These are phyloP conservation scores for Trissoscelio sp. DNA, from an alignment of 2,888 invertebrate species.

Conservation along the genomic window DNA sequence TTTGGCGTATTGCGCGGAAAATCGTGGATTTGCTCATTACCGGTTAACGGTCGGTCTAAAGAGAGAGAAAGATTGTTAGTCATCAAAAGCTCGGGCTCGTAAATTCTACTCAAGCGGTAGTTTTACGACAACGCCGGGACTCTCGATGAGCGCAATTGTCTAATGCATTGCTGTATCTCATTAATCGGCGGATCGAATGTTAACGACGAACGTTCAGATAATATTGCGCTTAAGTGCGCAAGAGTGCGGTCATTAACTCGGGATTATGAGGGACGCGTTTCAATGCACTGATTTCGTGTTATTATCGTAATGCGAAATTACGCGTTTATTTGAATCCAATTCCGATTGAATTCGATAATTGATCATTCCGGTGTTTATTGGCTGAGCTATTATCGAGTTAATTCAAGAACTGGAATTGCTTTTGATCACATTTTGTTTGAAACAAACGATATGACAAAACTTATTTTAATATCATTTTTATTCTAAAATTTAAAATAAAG, in stretches of 20 bases:
- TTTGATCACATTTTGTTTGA: too few species aligned
- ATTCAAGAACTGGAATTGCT: background rate
- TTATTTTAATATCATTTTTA: too few species aligned
- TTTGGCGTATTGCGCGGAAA: conserved; percentile 23
- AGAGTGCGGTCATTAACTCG: conserved; percentile 29
- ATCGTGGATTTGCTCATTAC: conserved; percentile 52
- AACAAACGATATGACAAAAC: too few species aligned
- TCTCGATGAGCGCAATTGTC: conserved; percentile 16
- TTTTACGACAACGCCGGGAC: conserved; percentile 25
- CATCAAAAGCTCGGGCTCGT: conserved; percentile 38
- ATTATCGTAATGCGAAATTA: conserved; percentile 24
- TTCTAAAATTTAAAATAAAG: too few species aligned
- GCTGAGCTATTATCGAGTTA: background rate
- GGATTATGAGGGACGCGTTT: conserved; percentile 23
- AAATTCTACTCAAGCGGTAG: conserved; percentile 22
- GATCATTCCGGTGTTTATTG: conserved; percentile 18
- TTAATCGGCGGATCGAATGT: conserved; percentile 41
- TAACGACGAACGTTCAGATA: conserved; percentile 20
- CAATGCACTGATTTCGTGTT: conserved; percentile 7
- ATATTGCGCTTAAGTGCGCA: conserved; percentile 15
- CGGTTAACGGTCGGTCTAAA: conserved; percentile 35
- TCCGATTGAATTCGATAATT: too few species aligned
- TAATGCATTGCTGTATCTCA: conserved; percentile 19
- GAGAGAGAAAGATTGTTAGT: conserved; percentile 17
- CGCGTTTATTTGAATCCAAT: conserved; percentile 28